Evolutionary conservation across 2,113 vertebrate species (phyloP).

Genomic region (Fukomys damarensis): DNA sequence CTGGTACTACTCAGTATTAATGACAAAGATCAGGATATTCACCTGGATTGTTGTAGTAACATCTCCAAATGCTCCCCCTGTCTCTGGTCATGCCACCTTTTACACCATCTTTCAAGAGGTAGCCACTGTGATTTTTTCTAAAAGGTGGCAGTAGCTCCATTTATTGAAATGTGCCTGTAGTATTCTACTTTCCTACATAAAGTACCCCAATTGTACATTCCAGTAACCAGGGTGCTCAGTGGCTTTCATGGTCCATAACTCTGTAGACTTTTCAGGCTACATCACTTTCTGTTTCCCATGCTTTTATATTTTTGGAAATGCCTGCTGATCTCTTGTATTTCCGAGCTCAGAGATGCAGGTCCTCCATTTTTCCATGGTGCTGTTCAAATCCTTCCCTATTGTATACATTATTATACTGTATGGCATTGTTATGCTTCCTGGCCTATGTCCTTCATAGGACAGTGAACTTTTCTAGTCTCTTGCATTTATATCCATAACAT

Average conservation of each 20-base stretch:
- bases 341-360: neutral
- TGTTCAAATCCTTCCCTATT: neutral
- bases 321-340: neutral
- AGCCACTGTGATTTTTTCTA: neutral
- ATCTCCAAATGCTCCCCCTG: neutral
- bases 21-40: neutral
- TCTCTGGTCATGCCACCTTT: neutral
- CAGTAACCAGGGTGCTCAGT: neutral
- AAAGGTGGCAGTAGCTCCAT: neutral
- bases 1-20: neutral
- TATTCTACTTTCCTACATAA: conserved; percentile 4
- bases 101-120: conserved; percentile 12
- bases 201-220: neutral
- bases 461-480: neutral
- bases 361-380: neutral
- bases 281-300: neutral
- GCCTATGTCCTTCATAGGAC: neutral
- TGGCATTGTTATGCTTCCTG: neutral
- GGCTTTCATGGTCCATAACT: neutral
- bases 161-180: neutral
- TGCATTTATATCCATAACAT: neutral
- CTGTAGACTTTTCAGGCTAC: neutral
- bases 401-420: neutral
- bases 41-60: neutral
- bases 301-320: neutral